Conservation (phyloP, 2,888 invertebrate genomes). For the Anoncus sp. region DNA sequence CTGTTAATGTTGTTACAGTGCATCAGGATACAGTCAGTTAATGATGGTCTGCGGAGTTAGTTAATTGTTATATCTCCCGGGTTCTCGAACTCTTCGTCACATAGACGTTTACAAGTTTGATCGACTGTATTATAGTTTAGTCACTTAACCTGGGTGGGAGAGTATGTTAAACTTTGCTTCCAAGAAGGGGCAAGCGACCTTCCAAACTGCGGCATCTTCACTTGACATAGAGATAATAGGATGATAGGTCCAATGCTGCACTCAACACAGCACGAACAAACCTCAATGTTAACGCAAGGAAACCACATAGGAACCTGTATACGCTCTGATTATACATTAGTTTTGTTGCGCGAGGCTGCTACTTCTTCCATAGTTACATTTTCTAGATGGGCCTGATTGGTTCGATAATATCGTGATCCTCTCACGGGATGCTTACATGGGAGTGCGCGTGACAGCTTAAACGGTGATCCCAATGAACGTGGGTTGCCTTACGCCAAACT, state of each 20-base stretch:
- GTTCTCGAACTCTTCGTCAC: neutral
- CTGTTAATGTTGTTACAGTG: neutral
- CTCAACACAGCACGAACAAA: neutral
- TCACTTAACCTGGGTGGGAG: conserved; percentile 8
- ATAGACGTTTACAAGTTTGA: conserved; percentile 17
- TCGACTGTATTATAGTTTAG: conserved; percentile 34
- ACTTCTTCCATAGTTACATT: too few relatives aligned
- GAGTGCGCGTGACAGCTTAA: too few relatives aligned
- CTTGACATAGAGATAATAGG: conserved; percentile 38
- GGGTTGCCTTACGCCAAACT: too few relatives aligned
- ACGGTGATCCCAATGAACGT: too few relatives aligned
- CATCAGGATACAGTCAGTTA: neutral
- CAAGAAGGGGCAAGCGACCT: conserved; percentile 8
- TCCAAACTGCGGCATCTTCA: neutral
- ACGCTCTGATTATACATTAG: too few relatives aligned
- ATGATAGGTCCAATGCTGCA: conserved; percentile 12
- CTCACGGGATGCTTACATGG: too few relatives aligned
- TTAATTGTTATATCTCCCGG: neutral
- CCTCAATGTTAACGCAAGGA: neutral
- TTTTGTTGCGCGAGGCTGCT: too few relatives aligned
- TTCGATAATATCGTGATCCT: too few relatives aligned
- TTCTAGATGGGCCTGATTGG: too few relatives aligned
- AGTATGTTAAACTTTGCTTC: conserved; percentile 22
- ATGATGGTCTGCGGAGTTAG: neutral
- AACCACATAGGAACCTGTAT: too few relatives aligned